Evolutionary conservation across 2,888 invertebrate genomes (phyloP).

Genomic region (Lumbricus terrestris): DNA sequence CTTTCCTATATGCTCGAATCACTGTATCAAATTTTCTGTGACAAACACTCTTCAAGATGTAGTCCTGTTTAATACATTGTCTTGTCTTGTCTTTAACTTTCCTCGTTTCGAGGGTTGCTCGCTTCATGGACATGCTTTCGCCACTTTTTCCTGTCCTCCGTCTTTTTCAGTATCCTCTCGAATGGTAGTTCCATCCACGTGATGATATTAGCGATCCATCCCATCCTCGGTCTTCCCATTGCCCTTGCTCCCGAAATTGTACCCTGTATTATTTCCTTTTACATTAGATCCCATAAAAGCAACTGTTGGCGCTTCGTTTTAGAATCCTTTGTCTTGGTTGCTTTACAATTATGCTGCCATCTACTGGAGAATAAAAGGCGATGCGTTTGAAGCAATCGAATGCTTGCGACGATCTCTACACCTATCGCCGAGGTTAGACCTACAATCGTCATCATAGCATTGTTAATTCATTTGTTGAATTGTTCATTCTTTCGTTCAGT

Average conservation of each 20-base stretch:
- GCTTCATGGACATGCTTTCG: too few relatives aligned
- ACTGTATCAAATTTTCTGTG: background rate
- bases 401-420: conserved; percentile 75
- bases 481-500: background rate
- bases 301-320: background rate
- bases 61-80: background rate
- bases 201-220: too few relatives aligned
- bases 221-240: too few relatives aligned
- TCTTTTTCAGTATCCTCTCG: too few relatives aligned
- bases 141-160: too few relatives aligned
- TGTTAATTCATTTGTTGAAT: background rate
- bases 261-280: too few relatives aligned
- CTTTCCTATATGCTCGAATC: background rate
- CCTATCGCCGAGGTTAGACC: conserved; percentile 70
- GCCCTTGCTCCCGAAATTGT: too few relatives aligned
- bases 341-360: conserved; percentile 77
- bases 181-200: too few relatives aligned
- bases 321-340: conserved; percentile 75
- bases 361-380: conserved; percentile 76
- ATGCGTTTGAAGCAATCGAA: conserved; percentile 76
- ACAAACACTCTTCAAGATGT: background rate
- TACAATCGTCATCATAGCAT: background rate
- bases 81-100: too few relatives aligned
- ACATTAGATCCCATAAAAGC: too few relatives aligned
- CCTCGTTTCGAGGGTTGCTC: too few relatives aligned